Evolutionary conservation across 1,140 invertebrate species (phyloP).

Genomic region (Colletes gigas): DNA sequence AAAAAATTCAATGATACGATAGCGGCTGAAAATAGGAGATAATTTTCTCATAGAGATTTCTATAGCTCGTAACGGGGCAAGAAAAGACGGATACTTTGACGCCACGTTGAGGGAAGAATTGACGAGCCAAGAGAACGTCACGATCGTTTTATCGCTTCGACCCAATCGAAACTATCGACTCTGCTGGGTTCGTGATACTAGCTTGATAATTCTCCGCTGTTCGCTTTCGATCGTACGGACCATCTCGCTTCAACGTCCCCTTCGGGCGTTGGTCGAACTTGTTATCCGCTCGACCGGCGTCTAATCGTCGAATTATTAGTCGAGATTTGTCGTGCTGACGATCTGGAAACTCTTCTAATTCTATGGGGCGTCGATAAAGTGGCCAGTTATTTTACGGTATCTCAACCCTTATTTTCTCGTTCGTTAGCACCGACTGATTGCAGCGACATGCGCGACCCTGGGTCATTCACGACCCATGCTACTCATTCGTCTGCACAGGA

Average conservation of each 20-base stretch:
- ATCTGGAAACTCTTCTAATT: slow-evolving; percentile 22
- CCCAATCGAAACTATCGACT: slow-evolving; percentile 58
- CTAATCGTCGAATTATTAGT: slow-evolving; percentile 61
- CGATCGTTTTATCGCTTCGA: slow-evolving; percentile 57
- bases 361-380: neutral
- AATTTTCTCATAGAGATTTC: too few relatives aligned
- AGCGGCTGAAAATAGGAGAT: too few relatives aligned
- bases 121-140: slow-evolving; percentile 37
- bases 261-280: slow-evolving; percentile 32
- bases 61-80: too few relatives aligned
- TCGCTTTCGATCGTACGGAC: slow-evolving; percentile 35
- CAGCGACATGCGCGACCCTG: too few relatives aligned
- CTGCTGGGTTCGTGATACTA: slow-evolving; percentile 38
- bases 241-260: slow-evolving; percentile 12
- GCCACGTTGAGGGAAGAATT: neutral
- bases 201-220: slow-evolving; percentile 22
- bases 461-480: too few relatives aligned
- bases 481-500: too few relatives aligned
- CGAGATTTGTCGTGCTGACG: slow-evolving; percentile 24
- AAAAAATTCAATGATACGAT: too few relatives aligned
- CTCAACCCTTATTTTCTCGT: neutral
- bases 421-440: too few relatives aligned
- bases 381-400: neutral
- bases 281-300: slow-evolving; percentile 48
- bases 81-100: neutral